Percentiles rank a stretch among this genome's conserved stretches.
These are phyloP conservation scores for Neoitamus cyanurus DNA, from an alignment of 2,888 invertebrate genomes.

Conservation along the genomic window DNA sequence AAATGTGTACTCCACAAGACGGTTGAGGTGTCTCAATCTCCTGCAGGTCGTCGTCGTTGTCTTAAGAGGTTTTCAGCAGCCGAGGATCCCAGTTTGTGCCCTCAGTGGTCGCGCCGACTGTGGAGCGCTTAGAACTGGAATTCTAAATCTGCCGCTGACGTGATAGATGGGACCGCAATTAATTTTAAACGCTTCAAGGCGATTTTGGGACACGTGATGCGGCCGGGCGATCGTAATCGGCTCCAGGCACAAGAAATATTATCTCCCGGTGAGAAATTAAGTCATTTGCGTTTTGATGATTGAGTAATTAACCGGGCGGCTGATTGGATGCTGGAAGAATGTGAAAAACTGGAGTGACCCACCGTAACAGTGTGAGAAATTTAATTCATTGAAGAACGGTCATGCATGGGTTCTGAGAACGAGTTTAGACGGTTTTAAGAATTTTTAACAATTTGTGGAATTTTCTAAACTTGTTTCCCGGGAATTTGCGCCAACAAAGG, in stretches of 20 bases:
- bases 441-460: not conserved
- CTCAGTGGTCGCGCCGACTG: not conserved
- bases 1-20: not conserved
- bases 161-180: slow-evolving; percentile 37
- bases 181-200: not conserved
- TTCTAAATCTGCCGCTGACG: slow-evolving; percentile 10
- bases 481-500: too few relatives aligned
- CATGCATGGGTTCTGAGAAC: not conserved
- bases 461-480: not conserved
- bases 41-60: not conserved
- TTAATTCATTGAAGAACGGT: not conserved
- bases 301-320: slow-evolving; percentile 7
- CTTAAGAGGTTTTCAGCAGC: not conserved
- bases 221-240: slow-evolving; percentile 14
- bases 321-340: not conserved
- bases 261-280: slow-evolving; percentile 29
- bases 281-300: slow-evolving; percentile 38
- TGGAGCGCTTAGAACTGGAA: not conserved
- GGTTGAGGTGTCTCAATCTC: not conserved
- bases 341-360: not conserved
- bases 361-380: not conserved
- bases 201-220: slow-evolving; percentile 23
- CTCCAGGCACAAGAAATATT: not conserved
- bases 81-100: not conserved
- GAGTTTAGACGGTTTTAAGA: not conserved